phyloP scores from a whole-genome alignment of 2,797 vertebrate genomes.

The Epinephelus coioides region DNA sequence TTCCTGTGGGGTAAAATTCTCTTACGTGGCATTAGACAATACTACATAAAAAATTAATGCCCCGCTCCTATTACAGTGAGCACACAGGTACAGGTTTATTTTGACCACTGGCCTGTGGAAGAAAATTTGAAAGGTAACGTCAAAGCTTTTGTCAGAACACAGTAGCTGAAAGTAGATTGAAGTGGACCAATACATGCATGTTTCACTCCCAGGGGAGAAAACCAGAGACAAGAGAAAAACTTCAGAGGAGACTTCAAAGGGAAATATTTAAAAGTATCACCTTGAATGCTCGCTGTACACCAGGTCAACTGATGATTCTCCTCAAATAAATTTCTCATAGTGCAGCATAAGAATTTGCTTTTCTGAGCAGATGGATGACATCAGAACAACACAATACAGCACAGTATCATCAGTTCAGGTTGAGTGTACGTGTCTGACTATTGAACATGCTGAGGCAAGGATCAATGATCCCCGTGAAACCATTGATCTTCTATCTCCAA shows the following conservation, averaged over 20 bases:
- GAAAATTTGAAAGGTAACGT: neutral
- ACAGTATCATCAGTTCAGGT: neutral
- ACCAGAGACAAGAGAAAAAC: neutral
- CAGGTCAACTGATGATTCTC: constrained; percentile 13
- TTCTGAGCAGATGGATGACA: neutral
- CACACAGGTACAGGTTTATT: neutral
- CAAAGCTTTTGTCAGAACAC: too few relatives aligned
- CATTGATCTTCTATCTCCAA: neutral
- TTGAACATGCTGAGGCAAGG: neutral
- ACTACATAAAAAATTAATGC: too few relatives aligned
- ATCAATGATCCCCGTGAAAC: neutral
- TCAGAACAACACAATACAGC: neutral
- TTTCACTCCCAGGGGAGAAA: constrained; percentile 5
- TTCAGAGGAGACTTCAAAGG: constrained; percentile 26
- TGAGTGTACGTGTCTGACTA: neutral
- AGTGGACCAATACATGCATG: neutral
- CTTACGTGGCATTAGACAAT: too few relatives aligned
- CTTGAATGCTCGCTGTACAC: constrained; percentile 16
- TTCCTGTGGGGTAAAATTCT: too few relatives aligned
- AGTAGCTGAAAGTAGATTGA: constrained; percentile 1
- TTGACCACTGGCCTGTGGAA: neutral
- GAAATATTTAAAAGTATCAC: constrained; percentile 35
- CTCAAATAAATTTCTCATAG: neutral
- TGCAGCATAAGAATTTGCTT: neutral
- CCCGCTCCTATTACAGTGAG: too few relatives aligned